Evolutionary conservation across 2,113 vertebrate species (phyloP).

Genomic region (Apus apus): DNA sequence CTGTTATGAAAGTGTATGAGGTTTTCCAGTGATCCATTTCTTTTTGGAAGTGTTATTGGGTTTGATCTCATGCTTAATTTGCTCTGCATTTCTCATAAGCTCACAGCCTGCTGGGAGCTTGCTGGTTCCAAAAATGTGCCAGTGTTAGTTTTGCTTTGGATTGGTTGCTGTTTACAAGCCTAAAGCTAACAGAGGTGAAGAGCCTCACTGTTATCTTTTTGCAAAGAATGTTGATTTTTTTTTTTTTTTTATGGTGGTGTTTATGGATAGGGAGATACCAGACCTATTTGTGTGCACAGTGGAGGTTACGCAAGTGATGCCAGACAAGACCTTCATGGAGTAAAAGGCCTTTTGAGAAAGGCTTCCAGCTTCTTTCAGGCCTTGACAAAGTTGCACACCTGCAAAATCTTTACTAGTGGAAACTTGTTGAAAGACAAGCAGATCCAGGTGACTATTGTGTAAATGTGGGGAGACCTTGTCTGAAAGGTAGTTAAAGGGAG

Average conservation of each 20-base stretch:
- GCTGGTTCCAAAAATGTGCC: background rate
- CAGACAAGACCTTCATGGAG: background rate
- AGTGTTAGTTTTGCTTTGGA: background rate
- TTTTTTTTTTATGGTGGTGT: background rate
- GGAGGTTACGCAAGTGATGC: background rate
- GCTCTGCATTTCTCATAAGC: background rate
- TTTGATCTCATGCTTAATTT: constrained; percentile 50
- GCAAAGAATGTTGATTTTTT: background rate
- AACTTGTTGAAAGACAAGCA: constrained; percentile 42
- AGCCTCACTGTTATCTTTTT: background rate
- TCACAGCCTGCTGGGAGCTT: background rate
- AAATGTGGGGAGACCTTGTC: constrained; percentile 43
- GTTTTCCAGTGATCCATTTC: constrained; percentile 24
- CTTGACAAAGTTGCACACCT: background rate
- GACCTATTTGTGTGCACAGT: background rate
- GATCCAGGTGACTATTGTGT: constrained; percentile 42
- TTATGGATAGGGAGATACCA: background rate
- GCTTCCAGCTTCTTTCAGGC: background rate
- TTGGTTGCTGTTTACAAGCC: background rate
- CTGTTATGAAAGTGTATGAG: background rate
- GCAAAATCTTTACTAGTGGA: constrained; percentile 31
- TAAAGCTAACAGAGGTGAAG: background rate
- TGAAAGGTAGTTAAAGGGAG: constrained; percentile 21
- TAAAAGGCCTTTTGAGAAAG: background rate
- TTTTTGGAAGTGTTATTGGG: background rate